A percentile compares a stretch with the other conserved stretches of the same genome.
These are phyloP conservation scores for Lasioglossum pauxillum DNA, from an alignment of 2,888 invertebrate species.

Conservation along the genomic window DNA sequence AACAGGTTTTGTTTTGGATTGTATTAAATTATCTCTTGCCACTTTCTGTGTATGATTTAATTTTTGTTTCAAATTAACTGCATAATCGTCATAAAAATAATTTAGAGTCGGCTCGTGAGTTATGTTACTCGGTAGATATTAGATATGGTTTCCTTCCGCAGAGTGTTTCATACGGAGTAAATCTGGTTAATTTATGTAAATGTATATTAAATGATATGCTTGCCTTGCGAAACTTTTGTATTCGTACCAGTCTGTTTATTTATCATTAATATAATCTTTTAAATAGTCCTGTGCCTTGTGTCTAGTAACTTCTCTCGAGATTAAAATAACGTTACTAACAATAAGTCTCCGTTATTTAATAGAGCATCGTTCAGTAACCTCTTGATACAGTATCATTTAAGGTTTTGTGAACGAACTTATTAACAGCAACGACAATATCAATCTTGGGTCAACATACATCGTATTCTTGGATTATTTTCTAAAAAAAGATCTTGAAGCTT, in stretches of 20 bases:
- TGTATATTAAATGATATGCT: constrained; percentile 10
- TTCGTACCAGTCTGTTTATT: constrained; percentile 20
- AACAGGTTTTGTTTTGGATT: constrained; percentile 17
- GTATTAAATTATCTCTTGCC: constrained; percentile 26
- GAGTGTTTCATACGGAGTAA: constrained; percentile 12
- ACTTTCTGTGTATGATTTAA: constrained; percentile 24
- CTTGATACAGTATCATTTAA: too few relatives aligned
- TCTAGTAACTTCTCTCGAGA: too few relatives aligned
- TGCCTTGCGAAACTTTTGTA: constrained; percentile 19
- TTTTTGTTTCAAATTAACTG: constrained; percentile 33
- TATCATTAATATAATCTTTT: constrained; percentile 7
- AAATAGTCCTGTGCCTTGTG: not conserved
- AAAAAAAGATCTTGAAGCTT: too few relatives aligned
- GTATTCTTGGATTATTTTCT: too few relatives aligned
- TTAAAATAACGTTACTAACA: too few relatives aligned
- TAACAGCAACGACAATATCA: too few relatives aligned
- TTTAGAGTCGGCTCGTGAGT: not conserved
- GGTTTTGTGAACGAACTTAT: too few relatives aligned
- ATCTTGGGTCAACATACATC: too few relatives aligned
- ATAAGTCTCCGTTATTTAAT: too few relatives aligned
- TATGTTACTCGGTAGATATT: constrained; percentile 13
- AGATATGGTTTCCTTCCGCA: constrained; percentile 4
- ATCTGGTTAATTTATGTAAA: not conserved
- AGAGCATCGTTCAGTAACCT: too few relatives aligned
- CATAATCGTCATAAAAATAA: constrained; percentile 20